Evolutionary conservation across 2,888 invertebrate species (phyloP), one percentile per base, ranked within the genome.

Genomic region (Cephus nigrinus): DNA sequence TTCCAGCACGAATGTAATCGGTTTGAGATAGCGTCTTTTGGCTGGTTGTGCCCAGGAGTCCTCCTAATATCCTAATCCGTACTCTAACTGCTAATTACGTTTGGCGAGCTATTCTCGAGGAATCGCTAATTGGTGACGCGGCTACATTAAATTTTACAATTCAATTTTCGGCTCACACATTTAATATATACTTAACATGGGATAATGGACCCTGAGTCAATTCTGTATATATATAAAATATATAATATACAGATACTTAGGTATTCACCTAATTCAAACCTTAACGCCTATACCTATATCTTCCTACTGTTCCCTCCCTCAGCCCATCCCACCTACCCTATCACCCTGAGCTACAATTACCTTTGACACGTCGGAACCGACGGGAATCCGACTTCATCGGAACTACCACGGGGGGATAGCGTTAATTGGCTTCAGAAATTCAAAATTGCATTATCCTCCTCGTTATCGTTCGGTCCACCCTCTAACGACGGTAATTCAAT

Each of bases 11-110:
- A 55, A 55, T 55, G 55, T 55, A 55, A 55, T 55, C 55, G 55
- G 55, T 55, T 55, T 55, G 55, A 55, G 55, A 55, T 55, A 55
- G 55, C 55, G 55, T 55, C 55, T 55, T 55, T 55, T 55, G 55
- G 55, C 55, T 55, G 71, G 71, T 30, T 11, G 30, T 30, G 33
- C 23, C 33, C 71, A 30, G 12, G 30, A 55, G 71, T 34, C 71
- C 32, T 30, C 71, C 32, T 23, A 71, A 71, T 71, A 71, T 30
- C 71, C 32, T 34, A 33, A 71, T 31, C 30, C 71, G 12, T 23
- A 32, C 71, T 34, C 71, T 71, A 71, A 71, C 33, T 71, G 71
- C 71, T 71, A 71, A 71, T 71, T 71, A 32, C 31, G 33, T 71
- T 71, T 71, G 11, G 71, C 71, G 30, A 33, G 71, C 23, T 30